Conservation (phyloP, 1,140 invertebrate species). For the Tetranychus urticae region DNA sequence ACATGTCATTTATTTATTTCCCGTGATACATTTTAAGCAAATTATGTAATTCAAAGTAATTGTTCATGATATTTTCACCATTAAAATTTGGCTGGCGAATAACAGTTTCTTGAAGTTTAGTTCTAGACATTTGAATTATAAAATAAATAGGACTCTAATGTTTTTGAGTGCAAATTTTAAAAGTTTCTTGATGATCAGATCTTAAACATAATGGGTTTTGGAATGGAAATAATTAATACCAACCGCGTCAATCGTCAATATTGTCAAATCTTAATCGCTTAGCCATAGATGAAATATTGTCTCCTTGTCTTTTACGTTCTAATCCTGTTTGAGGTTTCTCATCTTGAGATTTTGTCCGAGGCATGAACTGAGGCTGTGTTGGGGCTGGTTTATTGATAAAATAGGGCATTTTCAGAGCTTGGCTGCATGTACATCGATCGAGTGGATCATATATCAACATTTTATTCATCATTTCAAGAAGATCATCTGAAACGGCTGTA, state of each 20-base stretch:
- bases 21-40: too few relatives aligned
- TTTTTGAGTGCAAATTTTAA: too few relatives aligned
- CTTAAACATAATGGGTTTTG: not conserved
- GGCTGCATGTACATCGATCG: slow-evolving; percentile 48
- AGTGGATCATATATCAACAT: slow-evolving; percentile 63
- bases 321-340: slow-evolving; percentile 24
- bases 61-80: too few relatives aligned
- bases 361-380: slow-evolving; percentile 48
- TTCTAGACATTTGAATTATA: too few relatives aligned
- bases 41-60: too few relatives aligned
- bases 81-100: too few relatives aligned
- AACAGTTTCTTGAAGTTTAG: too few relatives aligned
- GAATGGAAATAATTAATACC: not conserved
- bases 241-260: not conserved
- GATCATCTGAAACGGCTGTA: slow-evolving; percentile 75
- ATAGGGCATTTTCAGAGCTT: slow-evolving; percentile 26
- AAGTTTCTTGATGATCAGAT: not conserved
- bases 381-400: slow-evolving; percentile 66
- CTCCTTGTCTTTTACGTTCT: not conserved
- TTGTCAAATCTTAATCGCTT: slow-evolving; percentile 8
- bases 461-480: slow-evolving; percentile 54
- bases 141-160: too few relatives aligned
- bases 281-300: not conserved
- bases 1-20: too few relatives aligned
- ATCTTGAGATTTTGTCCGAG: slow-evolving; percentile 38